These are phyloP conservation scores for Spongilla lacustris DNA, from an alignment of 37 sponge, comb jelly and placozoan genomes.

Conservation along the genomic window DNA sequence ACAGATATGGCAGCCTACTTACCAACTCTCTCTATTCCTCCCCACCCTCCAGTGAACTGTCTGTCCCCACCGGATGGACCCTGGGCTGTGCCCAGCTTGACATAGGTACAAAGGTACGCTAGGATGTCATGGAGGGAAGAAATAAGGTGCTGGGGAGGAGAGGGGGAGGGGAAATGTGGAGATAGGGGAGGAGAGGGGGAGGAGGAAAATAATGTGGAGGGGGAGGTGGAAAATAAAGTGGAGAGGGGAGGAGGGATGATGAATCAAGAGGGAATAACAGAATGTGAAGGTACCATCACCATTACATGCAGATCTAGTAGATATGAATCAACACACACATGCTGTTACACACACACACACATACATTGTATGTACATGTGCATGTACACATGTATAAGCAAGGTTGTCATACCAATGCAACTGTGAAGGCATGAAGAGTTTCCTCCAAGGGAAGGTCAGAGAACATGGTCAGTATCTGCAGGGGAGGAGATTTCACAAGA, in stretches of 20 bases:
- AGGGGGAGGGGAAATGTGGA: not conserved
- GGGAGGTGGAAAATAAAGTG: not conserved
- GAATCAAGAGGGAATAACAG: not conserved
- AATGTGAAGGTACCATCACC: too few species aligned
- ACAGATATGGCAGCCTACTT: too few species aligned
- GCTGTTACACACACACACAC: not conserved
- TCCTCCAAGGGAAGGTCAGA: constrained; percentile 21
- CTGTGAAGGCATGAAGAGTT: not conserved
- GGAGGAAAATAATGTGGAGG: too few species aligned
- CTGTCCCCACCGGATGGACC: too few species aligned
- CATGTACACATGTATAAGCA: not conserved
- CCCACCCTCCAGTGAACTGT: constrained; percentile 42
- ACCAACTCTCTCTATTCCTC: constrained; percentile 73
- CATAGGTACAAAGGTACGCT: constrained; percentile 48
- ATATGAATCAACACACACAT: too few species aligned
- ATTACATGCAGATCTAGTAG: too few species aligned
- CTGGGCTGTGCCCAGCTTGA: constrained; percentile 28
- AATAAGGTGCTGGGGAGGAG: constrained; percentile 25
- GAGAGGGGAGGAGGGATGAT: not conserved
- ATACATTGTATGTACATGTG: not conserved
- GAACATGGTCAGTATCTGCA: constrained; percentile 34
- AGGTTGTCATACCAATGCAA: constrained; percentile 3
- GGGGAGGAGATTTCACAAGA: not conserved
- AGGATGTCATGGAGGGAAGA: constrained; percentile 21
- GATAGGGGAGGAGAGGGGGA: not conserved